A percentile compares a stretch with the other conserved stretches of the same genome.
Evolutionary conservation across 2,888 invertebrate species (phyloP).

Genomic region (Aphodius granarius): DNA sequence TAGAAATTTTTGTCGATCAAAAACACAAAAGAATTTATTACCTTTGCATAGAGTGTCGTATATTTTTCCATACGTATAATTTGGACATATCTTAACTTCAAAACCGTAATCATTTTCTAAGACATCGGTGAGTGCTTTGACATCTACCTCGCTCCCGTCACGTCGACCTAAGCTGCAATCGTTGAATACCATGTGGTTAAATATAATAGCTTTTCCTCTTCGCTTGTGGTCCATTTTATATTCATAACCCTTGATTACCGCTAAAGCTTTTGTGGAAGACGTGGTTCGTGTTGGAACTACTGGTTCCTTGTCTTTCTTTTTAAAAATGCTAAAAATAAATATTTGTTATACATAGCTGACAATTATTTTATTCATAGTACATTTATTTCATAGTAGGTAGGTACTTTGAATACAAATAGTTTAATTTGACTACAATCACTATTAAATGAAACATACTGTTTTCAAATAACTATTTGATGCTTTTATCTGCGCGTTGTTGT

Average conservation of each 20-base stretch:
- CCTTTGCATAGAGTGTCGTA: conserved; percentile 64
- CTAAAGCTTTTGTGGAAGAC: not conserved
- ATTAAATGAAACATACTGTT: no score
- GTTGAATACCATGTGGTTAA: conserved; percentile 84
- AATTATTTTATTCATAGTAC: no score
- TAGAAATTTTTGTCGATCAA: not conserved
- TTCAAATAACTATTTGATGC: no score
- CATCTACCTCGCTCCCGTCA: conserved; percentile 83
- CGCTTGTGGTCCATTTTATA: conserved; percentile 83
- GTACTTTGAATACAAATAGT: no score
- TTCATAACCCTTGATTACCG: conserved; percentile 45
- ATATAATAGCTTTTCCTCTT: conserved; percentile 82
- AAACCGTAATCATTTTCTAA: conserved; percentile 67
- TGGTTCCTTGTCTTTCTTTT: not conserved
- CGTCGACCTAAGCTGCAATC: conserved; percentile 67
- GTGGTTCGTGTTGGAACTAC: not conserved
- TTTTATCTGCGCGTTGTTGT: no score
- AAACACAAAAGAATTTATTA: conserved; percentile 36
- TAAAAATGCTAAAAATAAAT: not conserved
- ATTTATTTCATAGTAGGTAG: no score
- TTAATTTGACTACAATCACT: no score
- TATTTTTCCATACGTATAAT: conserved; percentile 70
- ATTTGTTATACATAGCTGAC: no score
- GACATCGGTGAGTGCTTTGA: conserved; percentile 68
- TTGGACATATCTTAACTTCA: conserved; percentile 67